Base-by-base conservation (phyloP, 1,140 invertebrate species). In the Periplaneta americana region DNA sequence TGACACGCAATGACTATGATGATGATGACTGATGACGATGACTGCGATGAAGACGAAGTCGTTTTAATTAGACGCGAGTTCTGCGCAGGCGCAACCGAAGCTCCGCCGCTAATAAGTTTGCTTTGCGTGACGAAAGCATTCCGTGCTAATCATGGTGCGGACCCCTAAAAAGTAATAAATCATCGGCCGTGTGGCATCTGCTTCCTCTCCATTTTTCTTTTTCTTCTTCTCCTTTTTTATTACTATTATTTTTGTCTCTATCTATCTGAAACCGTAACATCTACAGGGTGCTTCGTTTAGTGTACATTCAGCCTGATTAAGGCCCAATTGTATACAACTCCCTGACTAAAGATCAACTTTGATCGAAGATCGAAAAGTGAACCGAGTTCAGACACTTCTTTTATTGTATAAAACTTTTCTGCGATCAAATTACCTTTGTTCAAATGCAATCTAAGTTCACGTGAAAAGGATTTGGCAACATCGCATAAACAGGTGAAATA, bases 141-240 rank as follows among this genome's bases (percentile, higher is more conserved):
- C 28, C 77, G 77, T 78, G 77, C 77, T 78, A 78, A 78, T 78
- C 77, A 78, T 32, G 77, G 33, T 37, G 33, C 77, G 36, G 48
- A 66, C 48, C 48, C 77, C n/a, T 48, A 31, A 17, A 78, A 78
- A 35, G 35, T 48, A 36, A 78, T 78, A 78, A 78, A 78, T 78
- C 77, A 78, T 78, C 77, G 36, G 77, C 36, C 39, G 34, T 39
- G 77, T 28, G 77, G 77, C 77, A 78, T 78, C 77, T 78, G 77
- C 77, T 78, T 78, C 77, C 77, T 78, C 33, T 78, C 31, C 77
- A 37, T 78, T 78, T 48, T 78, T 78, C 39, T 36, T 78, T 81
- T 81, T 74, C 74, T 75, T 34, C 33, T 6, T 10, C 31, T 75
- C n/a, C 79, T 34, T 80, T 80, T 48, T 48, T 80, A 36, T 57